These are phyloP conservation scores for Rhagoletis pomonella DNA, from an alignment of 1,140 invertebrate genomes.

Conservation along the genomic window DNA sequence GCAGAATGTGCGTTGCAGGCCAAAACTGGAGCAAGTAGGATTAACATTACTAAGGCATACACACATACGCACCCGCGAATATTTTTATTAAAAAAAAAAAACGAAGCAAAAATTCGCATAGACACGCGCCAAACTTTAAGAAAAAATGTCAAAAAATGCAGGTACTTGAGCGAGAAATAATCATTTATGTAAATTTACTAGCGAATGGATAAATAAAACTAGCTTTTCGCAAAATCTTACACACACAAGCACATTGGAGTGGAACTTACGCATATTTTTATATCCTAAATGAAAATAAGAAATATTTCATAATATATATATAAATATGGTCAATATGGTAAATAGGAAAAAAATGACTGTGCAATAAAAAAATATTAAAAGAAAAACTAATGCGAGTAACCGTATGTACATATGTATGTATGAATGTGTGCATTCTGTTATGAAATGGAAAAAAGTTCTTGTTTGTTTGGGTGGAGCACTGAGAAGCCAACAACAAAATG, in stretches of 20 bases:
- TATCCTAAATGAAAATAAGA: no score
- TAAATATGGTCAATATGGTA: no score
- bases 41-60: slow-evolving; percentile 3
- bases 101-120: neutral
- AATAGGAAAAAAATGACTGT: no score
- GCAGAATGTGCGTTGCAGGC: slow-evolving; percentile 19
- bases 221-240: neutral
- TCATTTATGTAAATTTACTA: neutral
- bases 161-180: slow-evolving; percentile 18
- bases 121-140: neutral
- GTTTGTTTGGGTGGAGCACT: no score
- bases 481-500: no score
- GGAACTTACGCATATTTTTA: no score
- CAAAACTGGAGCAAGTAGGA: slow-evolving; percentile 36
- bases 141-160: slow-evolving; percentile 14
- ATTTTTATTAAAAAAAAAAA: neutral
- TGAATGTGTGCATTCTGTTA: neutral
- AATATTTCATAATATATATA: no score
- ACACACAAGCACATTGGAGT: no score
- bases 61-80: neutral
- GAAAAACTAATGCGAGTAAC: no score
- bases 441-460: no score
- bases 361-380: no score
- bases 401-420: neutral
- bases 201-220: slow-evolving; percentile 28